Conservation (phyloP, 1,140 invertebrate genomes). For the Drosophila tropicalis region DNA sequence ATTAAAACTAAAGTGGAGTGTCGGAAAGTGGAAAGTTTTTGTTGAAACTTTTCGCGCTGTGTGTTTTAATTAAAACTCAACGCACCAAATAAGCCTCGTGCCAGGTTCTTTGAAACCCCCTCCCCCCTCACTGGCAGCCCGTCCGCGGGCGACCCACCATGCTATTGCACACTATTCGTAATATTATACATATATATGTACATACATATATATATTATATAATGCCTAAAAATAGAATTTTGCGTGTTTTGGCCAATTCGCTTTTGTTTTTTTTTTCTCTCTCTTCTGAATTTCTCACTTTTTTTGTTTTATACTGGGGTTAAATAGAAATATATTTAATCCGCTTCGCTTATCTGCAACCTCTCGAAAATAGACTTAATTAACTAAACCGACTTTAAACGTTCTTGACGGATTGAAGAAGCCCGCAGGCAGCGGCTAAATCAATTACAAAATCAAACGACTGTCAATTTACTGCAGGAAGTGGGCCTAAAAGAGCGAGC, state of each 20-base stretch:
- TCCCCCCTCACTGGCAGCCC: neutral
- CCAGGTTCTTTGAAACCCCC: conserved; percentile 21
- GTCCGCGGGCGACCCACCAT: neutral
- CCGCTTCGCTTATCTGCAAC: conserved; percentile 2
- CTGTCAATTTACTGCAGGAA: conserved; percentile 54
- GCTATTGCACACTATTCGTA: neutral
- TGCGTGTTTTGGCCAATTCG: conserved; percentile 9
- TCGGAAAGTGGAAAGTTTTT: conserved; percentile 53
- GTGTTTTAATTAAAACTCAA: conserved; percentile 75
- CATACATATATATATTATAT: neutral
- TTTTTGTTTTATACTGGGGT: neutral
- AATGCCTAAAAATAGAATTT: conserved; percentile 11
- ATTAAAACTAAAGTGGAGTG: conserved; percentile 40
- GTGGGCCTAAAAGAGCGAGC: neutral
- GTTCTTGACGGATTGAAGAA: conserved; percentile 4
- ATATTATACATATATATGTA: neutral
- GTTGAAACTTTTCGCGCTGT: conserved; percentile 62
- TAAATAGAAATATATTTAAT: conserved; percentile 8
- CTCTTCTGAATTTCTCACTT: neutral
- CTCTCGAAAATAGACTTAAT: neutral
- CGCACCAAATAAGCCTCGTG: conserved; percentile 59
- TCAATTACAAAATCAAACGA: conserved; percentile 73
- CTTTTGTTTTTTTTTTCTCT: neutral
- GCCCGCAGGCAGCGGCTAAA: conserved; percentile 47
- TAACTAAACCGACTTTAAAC: conserved; percentile 6